Base-by-base conservation (phyloP, 2,888 invertebrate genomes). In the Chrysodeixis includens region DNA sequence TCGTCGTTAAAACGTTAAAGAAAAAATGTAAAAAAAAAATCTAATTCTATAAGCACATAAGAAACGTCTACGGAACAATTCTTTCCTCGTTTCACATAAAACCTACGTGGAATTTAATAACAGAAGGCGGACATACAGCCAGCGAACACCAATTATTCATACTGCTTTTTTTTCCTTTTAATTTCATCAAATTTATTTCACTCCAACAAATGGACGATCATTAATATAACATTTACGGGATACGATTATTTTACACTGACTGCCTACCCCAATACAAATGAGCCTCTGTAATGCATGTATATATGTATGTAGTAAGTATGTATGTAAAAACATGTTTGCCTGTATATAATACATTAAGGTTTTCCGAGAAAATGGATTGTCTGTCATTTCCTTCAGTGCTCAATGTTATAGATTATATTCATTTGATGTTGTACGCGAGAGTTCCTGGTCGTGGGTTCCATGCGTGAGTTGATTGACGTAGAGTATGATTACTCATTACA, bases 161-260 rank as follows among this genome's bases (percentile, higher is more conserved):
- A 80, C 82, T 78, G 84, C 70, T 86, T 89, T 88, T 89, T 88
- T 88, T 85, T 83, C 66, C 71, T 83, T 89, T 89, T 88, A 88
- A 90, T 90, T 91, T 90, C 88, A 87, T 87, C 88, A 88, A 89
- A 90, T 91, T 90, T 89, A 89, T 91, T 92, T 91, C 88, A 88
- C 88, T 90, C 84, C 79, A 81, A 90, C 88, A 89, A 91, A 91
- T 90, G 88, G 87, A 72, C 78, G 77, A 69, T 81, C 88, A 88
- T 91, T 88, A 88, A 88, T 90, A 84, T 85, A 81, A 85, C 89
- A 89, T 90, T 91, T 89, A 87, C 88, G 80, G 83, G 83, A 86
- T 86, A 81, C 85, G 82, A 86, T 85, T 87, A 86, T 86, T 87
- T 85, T 79, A 76, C 78, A 74, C 78, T 74, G 81, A 71, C 75